Percentiles rank a stretch among this genome's conserved stretches.
Evolutionary conservation across 2,113 vertebrate genomes (phyloP).

Genomic region (Macquaria australasica): DNA sequence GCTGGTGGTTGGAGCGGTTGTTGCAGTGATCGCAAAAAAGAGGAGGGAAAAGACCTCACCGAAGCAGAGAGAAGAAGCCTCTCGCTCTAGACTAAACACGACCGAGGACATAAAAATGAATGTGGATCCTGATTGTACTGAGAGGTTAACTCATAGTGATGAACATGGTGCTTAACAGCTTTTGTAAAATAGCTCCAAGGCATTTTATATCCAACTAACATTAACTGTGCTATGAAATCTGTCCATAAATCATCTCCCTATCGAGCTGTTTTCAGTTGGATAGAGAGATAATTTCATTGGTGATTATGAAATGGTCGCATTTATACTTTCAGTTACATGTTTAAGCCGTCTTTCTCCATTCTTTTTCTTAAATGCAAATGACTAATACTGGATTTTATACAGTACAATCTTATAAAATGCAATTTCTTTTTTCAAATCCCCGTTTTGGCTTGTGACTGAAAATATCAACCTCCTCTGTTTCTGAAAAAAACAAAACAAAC

Average conservation of each 20-base stretch:
- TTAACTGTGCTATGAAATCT: background rate
- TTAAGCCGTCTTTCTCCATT: background rate
- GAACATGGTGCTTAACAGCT: background rate
- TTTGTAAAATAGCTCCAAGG: background rate
- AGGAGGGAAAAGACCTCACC: constrained; percentile 23
- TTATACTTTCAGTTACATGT: constrained; percentile 8
- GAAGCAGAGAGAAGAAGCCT: background rate
- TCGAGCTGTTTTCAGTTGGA: background rate
- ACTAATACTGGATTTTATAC: background rate
- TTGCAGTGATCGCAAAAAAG: constrained; percentile 37
- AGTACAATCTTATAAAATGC: background rate
- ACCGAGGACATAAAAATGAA: background rate
- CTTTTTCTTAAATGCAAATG: background rate
- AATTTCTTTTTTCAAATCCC: background rate
- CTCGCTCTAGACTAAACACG: background rate
- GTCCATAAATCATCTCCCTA: background rate
- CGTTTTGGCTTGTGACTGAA: background rate
- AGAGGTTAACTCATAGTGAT: constrained; percentile 23
- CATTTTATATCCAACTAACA: background rate
- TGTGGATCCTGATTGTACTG: constrained; percentile 6
- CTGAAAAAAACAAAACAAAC: background rate
- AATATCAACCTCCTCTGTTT: background rate
- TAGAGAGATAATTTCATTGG: background rate
- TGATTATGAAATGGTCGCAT: background rate
- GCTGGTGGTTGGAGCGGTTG: constrained; percentile 41